Evolutionary conservation across 2,888 invertebrate species (phyloP), one percentile per base, ranked within the genome.

Genomic region (Latrodectus hesperus): DNA sequence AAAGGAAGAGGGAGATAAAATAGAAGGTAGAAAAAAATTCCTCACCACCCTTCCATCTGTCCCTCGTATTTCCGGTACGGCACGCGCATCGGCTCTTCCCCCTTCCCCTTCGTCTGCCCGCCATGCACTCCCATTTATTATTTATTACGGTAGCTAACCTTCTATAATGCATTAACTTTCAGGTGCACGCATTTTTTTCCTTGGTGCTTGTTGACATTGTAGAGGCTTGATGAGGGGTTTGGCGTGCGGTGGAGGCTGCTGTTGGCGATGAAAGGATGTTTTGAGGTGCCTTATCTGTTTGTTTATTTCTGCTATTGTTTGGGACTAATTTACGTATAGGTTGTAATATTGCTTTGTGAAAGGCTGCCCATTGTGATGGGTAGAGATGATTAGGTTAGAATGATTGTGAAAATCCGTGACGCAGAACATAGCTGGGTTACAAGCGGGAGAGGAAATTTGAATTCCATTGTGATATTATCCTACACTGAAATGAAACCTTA

Each of bases 51-150:
- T 68, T 87, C 71, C 86, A 87, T 76, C 86, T 87, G 86, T 77
- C 76, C 68, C 55, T 22, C 70, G 72, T 49, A 60, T 77, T 77
- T 87, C 86, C 86, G 86, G 86, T 87, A 81, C 68, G 81, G 81
- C 86, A 87, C 86, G 86, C 81, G 86, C 70, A 64, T 53, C n/a
- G 8, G 76, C 14, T 17, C 38, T 49, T 49, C 74, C 65, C 26
- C 52, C 17, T 53, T 17, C 26, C 12, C n/a, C 16, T 60, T 72
- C 51, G 11, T 60, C 22, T 17, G 51, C n/a, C 51, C 9, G 38
- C n/a, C n/a, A 16, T 22, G 22, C 51, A 38, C 78, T 53, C 70
- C 49, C 65, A 55, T 49, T 78, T 78, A 65, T 82, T 68, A 83
- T 83, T 79, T 72, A 72, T 70, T 65, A 65, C 71, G 65, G 68